Evolutionary conservation across 2,797 vertebrate species (phyloP), one percentile per base, ranked within the genome.

Genomic region (Xerus rutilus): DNA sequence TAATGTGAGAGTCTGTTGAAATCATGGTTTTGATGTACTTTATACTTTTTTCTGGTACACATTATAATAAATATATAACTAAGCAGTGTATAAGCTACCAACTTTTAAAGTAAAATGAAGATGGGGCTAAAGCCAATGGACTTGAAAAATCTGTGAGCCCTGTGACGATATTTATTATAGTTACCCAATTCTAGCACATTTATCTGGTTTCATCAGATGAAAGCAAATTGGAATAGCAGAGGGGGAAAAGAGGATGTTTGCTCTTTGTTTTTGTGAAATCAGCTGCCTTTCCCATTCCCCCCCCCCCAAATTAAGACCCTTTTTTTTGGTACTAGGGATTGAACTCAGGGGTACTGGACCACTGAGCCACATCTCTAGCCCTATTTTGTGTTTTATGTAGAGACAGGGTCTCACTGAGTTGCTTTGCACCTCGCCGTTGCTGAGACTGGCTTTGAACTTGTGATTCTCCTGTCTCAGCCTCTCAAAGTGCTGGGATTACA

Each of bases 231-330:
- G 39, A 90, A 81, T 81, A 82, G 81, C 70, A 81, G 84, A 89
- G 89, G 35, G 28, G 47, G 35, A 59, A 91, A 96, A 92, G 73
- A 86, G 74, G 32, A 72, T 94, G 54, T 95, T 76, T 90, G 67
- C 79, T 78, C 28, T 94, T 70, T 82, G 21, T 77, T 92, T 95
- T 93, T 91, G 54, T 92, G 93, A 92, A 96, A 86, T 94, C 52
- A 89, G 9, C 17, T 86, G 35, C 7, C 5, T 62, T 70, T 52
- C 2, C 4, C 0, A 7, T 17, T 73, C 28, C 78, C 35, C 57
- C 21, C 47, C 54, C 39, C 45, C 47, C 59, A 7, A 84, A 82
- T 54, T 95, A 35, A 95, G 65, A n/a, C 39, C n/a, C 14, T 49
- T 65, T 73, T 39, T 39, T 39, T 39, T 39, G 39, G 39, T 39